A percentile compares a stretch with the other conserved stretches of the same genome.
phyloP scores from a whole-genome alignment of 2,797 vertebrate genomes.

The Alca torda region DNA sequence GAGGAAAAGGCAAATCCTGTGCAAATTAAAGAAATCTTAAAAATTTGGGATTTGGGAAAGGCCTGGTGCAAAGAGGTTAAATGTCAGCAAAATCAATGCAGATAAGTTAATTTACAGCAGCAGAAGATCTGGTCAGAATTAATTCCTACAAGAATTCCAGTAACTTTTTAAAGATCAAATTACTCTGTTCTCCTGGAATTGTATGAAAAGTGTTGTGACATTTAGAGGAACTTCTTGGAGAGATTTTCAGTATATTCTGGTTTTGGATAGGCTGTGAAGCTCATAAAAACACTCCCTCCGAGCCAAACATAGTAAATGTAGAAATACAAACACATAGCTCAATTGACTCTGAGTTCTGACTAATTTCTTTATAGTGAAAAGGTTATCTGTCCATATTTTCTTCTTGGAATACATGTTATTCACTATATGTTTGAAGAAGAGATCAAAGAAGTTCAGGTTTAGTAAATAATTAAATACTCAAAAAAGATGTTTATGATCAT shows the following conservation, averaged over 20 bases:
- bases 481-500: background rate
- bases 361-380: background rate
- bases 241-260: background rate
- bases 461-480: background rate
- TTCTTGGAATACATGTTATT: background rate
- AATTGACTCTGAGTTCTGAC: background rate
- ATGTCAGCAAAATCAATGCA: background rate
- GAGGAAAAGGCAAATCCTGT: background rate
- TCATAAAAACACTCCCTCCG: background rate
- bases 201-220: constrained; percentile 4
- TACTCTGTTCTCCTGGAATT: background rate
- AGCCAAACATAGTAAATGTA: constrained; percentile 26
- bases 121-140: background rate
- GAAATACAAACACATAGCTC: background rate
- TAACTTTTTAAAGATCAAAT: constrained; percentile 7
- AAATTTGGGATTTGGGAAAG: background rate
- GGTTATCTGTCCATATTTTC: background rate
- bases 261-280: background rate
- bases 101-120: background rate
- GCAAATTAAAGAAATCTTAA: background rate
- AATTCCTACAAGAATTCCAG: constrained; percentile 11
- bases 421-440: background rate
- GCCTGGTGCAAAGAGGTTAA: background rate
- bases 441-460: background rate
- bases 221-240: constrained; percentile 12